These are phyloP conservation scores for Popillia japonica DNA, from an alignment of 1,140 invertebrate genomes.

Conservation along the genomic window DNA sequence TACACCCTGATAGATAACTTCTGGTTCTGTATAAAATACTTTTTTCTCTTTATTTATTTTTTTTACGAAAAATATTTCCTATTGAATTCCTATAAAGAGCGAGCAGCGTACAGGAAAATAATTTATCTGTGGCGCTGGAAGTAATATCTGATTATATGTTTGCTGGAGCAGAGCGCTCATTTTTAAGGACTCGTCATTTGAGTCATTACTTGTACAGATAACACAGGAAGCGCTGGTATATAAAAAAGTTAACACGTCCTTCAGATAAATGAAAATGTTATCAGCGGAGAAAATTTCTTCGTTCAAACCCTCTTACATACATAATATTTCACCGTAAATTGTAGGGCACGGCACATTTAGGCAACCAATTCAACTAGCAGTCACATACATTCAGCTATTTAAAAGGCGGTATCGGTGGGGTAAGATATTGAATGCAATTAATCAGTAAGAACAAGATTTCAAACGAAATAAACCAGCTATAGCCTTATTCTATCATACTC, in stretches of 20 bases:
- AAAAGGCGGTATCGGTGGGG: too few species aligned
- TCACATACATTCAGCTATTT: not conserved
- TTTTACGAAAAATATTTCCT: not conserved
- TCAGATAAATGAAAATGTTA: slow-evolving; percentile 27
- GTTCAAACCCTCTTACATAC: not conserved
- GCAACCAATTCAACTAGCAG: not conserved
- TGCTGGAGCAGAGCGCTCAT: slow-evolving; percentile 1
- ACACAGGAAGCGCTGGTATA: slow-evolving; percentile 26
- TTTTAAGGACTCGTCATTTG: slow-evolving; percentile 36
- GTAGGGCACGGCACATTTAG: not conserved
- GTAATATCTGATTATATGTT: slow-evolving; percentile 23
- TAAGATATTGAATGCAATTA: too few species aligned
- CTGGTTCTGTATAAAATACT: not conserved
- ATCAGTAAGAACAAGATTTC: too few species aligned
- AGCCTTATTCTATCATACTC: too few species aligned
- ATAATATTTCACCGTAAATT: not conserved
- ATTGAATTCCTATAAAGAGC: not conserved
- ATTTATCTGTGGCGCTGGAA: not conserved
- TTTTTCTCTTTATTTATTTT: not conserved
- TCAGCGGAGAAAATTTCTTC: not conserved
- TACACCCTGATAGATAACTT: too few species aligned
- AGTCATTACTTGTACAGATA: slow-evolving; percentile 41
- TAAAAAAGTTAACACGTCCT: slow-evolving; percentile 25
- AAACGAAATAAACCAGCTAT: too few species aligned
- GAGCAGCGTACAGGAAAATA: not conserved